These are phyloP conservation scores for Drosophila percnosoma DNA, from an alignment of 2,888 invertebrate species.

Conservation along the genomic window DNA sequence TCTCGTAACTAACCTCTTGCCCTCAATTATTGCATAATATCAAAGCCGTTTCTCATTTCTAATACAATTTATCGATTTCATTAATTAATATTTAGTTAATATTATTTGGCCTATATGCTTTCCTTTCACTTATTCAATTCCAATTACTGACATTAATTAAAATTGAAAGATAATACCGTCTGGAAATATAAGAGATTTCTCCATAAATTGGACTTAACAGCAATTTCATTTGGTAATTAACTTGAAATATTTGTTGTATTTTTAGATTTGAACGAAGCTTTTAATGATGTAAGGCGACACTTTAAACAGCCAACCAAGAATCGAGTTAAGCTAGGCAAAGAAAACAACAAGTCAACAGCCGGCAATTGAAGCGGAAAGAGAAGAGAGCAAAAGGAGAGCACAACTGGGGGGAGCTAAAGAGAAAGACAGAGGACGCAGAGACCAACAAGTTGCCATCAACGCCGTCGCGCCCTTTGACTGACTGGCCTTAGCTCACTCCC, in stretches of 20 bases:
- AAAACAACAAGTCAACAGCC: constrained; percentile 13
- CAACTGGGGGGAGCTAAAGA: not conserved
- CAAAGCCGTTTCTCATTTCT: constrained; percentile 9
- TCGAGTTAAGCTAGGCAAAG: constrained; percentile 33
- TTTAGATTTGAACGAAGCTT: constrained; percentile 30
- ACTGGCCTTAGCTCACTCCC: constrained; percentile 21
- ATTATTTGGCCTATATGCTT: not conserved
- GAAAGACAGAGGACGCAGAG: not conserved
- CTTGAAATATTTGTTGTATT: not conserved
- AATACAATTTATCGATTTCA: not conserved
- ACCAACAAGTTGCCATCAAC: constrained; percentile 56
- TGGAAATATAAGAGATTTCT: not conserved
- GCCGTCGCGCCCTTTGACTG: constrained; percentile 28
- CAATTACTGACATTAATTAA: not conserved
- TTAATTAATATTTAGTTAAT: not conserved
- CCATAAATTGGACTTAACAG: not conserved
- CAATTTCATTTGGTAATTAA: not conserved
- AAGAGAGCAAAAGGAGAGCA: not conserved
- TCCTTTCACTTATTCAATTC: not conserved
- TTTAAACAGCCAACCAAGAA: constrained; percentile 20
- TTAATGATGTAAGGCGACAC: constrained; percentile 66
- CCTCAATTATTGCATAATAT: constrained; percentile 29
- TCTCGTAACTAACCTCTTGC: constrained; percentile 18
- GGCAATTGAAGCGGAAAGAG: constrained; percentile 6
- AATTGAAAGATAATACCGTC: not conserved